Percentiles rank a stretch among this genome's conserved stretches.
These are phyloP conservation scores for Cariama cristata DNA, from an alignment of 2,113 vertebrate species.

Conservation along the genomic window DNA sequence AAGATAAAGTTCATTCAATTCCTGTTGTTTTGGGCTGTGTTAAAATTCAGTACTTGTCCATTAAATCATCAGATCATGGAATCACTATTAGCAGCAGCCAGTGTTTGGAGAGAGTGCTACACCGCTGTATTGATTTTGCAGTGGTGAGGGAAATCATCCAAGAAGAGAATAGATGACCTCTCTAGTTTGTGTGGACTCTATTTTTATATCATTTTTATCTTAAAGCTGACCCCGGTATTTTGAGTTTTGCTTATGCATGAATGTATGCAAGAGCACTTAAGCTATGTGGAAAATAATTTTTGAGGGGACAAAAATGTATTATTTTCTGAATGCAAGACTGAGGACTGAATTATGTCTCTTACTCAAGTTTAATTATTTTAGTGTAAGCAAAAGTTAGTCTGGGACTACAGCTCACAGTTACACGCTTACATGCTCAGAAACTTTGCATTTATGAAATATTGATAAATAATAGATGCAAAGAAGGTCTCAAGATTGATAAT, in stretches of 20 bases:
- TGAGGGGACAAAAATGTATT: not conserved
- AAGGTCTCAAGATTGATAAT: not conserved
- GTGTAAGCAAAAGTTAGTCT: not conserved
- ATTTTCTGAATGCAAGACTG: not conserved
- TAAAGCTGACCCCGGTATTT: not conserved
- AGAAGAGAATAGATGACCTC: not conserved
- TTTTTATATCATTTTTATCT: not conserved
- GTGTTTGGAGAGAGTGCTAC: not conserved
- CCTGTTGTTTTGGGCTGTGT: not conserved
- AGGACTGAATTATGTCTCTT: not conserved
- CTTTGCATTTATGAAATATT: not conserved
- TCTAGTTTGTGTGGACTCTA: not conserved
- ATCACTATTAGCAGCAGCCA: not conserved
- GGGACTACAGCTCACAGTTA: not conserved
- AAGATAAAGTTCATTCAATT: not conserved
- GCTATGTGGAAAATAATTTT: not conserved
- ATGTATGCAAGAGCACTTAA: not conserved
- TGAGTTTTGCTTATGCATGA: not conserved
- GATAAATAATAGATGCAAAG: not conserved
- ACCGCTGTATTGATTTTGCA: not conserved
- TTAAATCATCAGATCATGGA: not conserved
- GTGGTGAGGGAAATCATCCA: not conserved
- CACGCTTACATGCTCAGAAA: not conserved
- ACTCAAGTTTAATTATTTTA: not conserved
- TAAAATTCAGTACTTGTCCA: slow-evolving; percentile 12